These are phyloP conservation scores for Ctena decussata DNA, from an alignment of 2,888 invertebrate genomes.

Conservation along the genomic window DNA sequence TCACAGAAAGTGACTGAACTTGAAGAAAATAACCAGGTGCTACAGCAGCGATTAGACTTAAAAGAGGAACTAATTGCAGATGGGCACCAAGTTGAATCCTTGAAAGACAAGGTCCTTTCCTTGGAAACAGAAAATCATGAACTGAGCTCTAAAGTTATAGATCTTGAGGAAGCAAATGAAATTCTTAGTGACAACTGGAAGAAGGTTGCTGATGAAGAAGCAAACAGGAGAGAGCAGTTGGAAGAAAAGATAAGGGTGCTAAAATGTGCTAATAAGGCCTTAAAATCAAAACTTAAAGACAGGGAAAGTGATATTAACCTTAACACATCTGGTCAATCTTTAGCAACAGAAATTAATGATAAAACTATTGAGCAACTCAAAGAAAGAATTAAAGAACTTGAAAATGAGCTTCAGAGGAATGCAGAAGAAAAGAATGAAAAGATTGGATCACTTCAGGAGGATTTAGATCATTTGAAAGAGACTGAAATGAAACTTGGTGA, in stretches of 20 bases:
- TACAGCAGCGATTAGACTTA: constrained; percentile 76
- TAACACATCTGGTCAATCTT: constrained; percentile 67
- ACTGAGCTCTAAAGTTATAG: constrained; percentile 73
- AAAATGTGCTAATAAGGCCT: constrained; percentile 75
- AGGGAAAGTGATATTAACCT: constrained; percentile 73
- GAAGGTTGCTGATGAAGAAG: constrained; percentile 80
- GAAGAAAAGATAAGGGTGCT: constrained; percentile 79
- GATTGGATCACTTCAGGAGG: constrained; percentile 77
- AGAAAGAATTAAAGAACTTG: constrained; percentile 69
- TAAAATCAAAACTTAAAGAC: constrained; percentile 76
- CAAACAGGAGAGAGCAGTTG: constrained; percentile 73
- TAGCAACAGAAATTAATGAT: constrained; percentile 75
- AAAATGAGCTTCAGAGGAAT: constrained; percentile 72
- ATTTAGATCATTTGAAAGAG: constrained; percentile 70
- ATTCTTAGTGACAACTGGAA: constrained; percentile 80
- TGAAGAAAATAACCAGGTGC: constrained; percentile 71
- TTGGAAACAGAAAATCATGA: constrained; percentile 74
- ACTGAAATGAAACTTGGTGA: constrained; percentile 80
- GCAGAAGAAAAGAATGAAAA: constrained; percentile 76
- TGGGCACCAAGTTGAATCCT: constrained; percentile 65
- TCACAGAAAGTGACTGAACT: constrained; percentile 76
- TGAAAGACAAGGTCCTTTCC: constrained; percentile 73
- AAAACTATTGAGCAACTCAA: constrained; percentile 61
- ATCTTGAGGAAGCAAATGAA: constrained; percentile 81
- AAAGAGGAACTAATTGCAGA: constrained; percentile 72